Evolutionary conservation across 2,113 vertebrate species (phyloP).

Genomic region (Prolemur simus): DNA sequence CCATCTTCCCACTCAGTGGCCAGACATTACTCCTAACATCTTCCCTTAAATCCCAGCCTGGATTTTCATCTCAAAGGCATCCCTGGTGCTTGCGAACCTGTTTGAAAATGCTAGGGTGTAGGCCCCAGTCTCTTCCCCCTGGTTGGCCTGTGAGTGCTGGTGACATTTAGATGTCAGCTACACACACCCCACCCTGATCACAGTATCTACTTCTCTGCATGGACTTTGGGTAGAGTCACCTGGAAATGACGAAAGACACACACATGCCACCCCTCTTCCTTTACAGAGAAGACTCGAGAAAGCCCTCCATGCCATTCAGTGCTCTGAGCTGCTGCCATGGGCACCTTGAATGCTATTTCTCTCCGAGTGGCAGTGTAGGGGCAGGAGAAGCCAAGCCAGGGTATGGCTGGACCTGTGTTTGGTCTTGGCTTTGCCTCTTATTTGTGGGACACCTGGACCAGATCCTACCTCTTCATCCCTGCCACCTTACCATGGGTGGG

Average conservation of each 20-base stretch:
- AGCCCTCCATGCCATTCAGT: background rate
- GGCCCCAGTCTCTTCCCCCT: background rate
- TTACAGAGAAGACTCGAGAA: background rate
- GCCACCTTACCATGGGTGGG: background rate
- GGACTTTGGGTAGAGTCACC: background rate
- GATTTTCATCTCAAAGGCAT: background rate
- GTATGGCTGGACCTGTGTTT: background rate
- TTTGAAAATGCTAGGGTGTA: background rate
- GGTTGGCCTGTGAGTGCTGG: background rate
- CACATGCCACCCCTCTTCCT: background rate
- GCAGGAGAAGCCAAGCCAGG: background rate
- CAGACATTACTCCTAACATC: background rate
- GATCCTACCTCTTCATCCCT: background rate
- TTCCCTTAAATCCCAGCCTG: background rate
- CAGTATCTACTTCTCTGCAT: fast-evolving
- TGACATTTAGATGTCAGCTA: background rate
- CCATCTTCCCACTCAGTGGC: background rate
- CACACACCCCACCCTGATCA: background rate
- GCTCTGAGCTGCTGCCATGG: background rate
- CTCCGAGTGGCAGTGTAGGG: background rate
- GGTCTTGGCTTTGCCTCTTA: background rate
- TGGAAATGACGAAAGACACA: background rate
- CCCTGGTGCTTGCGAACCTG: background rate
- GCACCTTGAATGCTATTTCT: background rate
- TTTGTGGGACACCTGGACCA: background rate